These are phyloP conservation scores for Poeciliopsis occidentalis DNA, from an alignment of 2,113 vertebrate species.

Conservation along the genomic window DNA sequence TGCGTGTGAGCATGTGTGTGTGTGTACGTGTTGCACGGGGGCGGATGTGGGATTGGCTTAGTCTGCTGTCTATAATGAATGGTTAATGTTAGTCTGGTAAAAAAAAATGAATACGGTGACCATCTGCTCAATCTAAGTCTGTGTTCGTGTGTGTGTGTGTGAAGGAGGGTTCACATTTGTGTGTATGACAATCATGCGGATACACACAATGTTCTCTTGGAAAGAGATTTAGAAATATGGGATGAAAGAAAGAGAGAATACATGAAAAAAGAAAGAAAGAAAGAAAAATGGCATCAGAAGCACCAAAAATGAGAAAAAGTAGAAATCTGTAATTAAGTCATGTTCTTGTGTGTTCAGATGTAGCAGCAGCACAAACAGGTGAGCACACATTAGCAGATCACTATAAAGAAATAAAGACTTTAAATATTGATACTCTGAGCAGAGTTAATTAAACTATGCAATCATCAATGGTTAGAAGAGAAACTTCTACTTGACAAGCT, in stretches of 20 bases:
- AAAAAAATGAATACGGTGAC: conserved; percentile 85
- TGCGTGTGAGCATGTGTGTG: conserved; percentile 44
- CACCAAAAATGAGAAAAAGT: conserved; percentile 9
- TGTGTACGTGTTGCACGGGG: conserved; percentile 70
- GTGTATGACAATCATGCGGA: conserved; percentile 57
- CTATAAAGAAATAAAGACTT: background rate
- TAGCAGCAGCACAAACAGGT: conserved; percentile 63
- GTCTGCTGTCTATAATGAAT: conserved; percentile 82
- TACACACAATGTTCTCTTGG: conserved; percentile 66
- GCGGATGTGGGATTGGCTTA: conserved; percentile 81
- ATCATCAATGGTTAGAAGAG: background rate
- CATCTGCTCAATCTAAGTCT: conserved; percentile 83
- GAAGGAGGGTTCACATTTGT: conserved; percentile 31
- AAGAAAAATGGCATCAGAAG: conserved; percentile 4
- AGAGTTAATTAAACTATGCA: background rate
- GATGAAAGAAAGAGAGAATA: conserved; percentile 45
- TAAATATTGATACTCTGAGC: background rate
- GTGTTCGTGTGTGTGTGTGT: conserved; percentile 62
- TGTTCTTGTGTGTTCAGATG: conserved; percentile 37
- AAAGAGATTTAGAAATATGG: conserved; percentile 70
- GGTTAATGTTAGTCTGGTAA: conserved; percentile 81
- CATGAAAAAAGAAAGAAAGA: conserved; percentile 44
- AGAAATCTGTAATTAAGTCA: conserved; percentile 3
- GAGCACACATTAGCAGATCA: conserved; percentile 42
- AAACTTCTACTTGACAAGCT: background rate